Conservation (phyloP, 2,888 invertebrate species). For the Epinotia nisella region DNA sequence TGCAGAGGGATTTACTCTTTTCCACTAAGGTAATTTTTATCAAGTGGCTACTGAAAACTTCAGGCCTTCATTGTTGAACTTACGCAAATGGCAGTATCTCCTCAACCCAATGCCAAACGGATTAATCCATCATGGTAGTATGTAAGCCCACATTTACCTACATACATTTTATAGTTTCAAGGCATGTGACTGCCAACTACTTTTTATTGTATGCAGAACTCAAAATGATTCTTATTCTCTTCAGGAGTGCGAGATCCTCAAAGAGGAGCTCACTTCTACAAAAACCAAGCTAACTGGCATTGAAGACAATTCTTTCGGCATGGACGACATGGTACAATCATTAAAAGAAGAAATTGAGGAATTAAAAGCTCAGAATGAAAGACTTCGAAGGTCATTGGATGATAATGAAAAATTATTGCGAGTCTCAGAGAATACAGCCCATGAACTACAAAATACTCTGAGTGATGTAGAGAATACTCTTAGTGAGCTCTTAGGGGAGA, state of each 20-base stretch:
- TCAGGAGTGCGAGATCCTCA: conserved; percentile 87
- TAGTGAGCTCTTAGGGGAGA: conserved; percentile 80
- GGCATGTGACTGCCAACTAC: no score
- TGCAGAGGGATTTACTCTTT: conserved; percentile 79
- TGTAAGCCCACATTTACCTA: no score
- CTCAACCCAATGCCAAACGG: not conserved
- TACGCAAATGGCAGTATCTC: not conserved
- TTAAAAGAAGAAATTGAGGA: conserved; percentile 87
- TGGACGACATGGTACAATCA: conserved; percentile 89
- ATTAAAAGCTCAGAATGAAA: conserved; percentile 84
- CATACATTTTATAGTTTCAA: no score
- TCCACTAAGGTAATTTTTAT: conserved; percentile 74
- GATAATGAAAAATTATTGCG: conserved; percentile 83
- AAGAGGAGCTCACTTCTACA: conserved; percentile 85
- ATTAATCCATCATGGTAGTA: no score
- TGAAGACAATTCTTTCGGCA: conserved; percentile 89
- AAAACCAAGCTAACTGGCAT: conserved; percentile 86
- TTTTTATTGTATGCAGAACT: not conserved
- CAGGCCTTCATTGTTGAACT: not conserved
- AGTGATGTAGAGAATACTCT: conserved; percentile 90
- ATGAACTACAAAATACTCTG: conserved; percentile 91
- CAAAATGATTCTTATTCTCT: conserved; percentile 43
- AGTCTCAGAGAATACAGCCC: conserved; percentile 92
- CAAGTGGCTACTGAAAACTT: not conserved
- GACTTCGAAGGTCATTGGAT: conserved; percentile 87